Evolutionary conservation across 2,888 invertebrate genomes (phyloP).

Genomic region (Beris morrisii): DNA sequence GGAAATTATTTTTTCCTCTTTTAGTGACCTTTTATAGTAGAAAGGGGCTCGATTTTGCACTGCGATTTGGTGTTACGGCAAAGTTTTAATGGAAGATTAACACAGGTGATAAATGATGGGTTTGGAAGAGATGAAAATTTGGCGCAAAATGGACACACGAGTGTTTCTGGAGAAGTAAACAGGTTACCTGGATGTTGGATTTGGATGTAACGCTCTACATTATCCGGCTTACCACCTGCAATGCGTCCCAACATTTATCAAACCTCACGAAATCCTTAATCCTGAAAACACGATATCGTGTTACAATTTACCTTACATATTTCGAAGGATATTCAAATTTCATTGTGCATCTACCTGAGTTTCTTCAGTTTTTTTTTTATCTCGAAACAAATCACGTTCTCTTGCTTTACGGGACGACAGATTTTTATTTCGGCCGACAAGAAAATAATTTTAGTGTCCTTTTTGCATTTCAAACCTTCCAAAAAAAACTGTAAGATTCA

Average conservation of each 20-base stretch:
- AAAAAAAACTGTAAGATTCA: conserved; percentile 2
- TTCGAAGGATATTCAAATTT: conserved; percentile 36
- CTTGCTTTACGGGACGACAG: no score
- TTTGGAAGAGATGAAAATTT: no score
- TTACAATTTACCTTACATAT: conserved; percentile 38
- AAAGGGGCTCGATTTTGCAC: no score
- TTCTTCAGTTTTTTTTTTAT: conserved; percentile 16
- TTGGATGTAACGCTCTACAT: no score
- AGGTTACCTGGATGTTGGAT: no score
- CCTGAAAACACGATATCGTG: conserved; percentile 38
- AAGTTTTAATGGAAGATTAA: no score
- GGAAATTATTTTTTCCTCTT: conserved; percentile 36
- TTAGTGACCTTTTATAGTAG: not conserved
- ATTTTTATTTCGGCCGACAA: conserved; percentile 3
- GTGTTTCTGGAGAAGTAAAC: no score
- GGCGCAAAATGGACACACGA: no score
- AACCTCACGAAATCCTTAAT: conserved; percentile 17
- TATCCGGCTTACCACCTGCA: conserved; percentile 32
- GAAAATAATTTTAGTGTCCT: conserved; percentile 27
- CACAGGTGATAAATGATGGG: no score
- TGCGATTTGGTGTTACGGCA: no score
- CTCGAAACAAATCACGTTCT: not conserved
- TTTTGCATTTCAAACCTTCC: conserved; percentile 31
- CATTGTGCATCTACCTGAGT: conserved; percentile 32
- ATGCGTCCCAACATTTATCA: conserved; percentile 6